A percentile compares a stretch with the other conserved stretches of the same genome.
Conservation (phyloP, 30 jellyfish, hydroid and myxozoan genomes). For the Pelagia noctiluca region DNA sequence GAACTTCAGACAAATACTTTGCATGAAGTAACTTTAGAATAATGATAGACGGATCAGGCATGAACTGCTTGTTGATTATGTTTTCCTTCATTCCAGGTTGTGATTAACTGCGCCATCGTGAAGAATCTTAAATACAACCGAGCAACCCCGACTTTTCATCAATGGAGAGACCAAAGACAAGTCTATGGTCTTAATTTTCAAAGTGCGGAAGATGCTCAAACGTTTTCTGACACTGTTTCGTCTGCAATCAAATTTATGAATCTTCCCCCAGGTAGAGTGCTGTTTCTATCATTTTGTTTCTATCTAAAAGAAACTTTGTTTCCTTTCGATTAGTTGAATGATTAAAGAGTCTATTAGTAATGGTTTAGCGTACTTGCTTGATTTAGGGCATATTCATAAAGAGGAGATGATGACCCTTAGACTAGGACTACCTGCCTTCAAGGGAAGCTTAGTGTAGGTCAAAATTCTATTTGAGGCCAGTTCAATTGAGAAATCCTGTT, state of each 20-base stretch:
- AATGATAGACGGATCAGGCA: neutral
- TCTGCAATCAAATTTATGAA: slow-evolving; percentile 82
- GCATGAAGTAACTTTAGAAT: neutral
- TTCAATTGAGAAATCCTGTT: no score
- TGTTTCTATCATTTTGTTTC: no score
- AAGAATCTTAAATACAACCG: slow-evolving; percentile 84
- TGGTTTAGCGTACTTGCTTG: no score
- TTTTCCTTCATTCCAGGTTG: slow-evolving; percentile 60
- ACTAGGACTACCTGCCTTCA: no score
- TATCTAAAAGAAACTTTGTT: neutral
- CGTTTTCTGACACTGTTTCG: slow-evolving; percentile 82
- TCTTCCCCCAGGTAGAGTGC: slow-evolving; percentile 82
- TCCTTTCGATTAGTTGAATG: neutral
- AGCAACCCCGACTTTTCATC: slow-evolving; percentile 96
- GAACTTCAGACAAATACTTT: neutral
- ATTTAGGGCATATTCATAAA: no score
- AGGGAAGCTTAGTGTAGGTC: no score
- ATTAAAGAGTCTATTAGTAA: no score
- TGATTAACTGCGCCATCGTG: slow-evolving; percentile 78
- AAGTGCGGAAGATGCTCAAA: slow-evolving; percentile 83
- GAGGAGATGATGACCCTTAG: no score
- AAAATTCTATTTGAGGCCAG: no score
- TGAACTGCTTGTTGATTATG: no score
- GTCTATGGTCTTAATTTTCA: slow-evolving; percentile 92
- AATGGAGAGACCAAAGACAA: slow-evolving; percentile 97